A percentile compares a stretch with the other conserved stretches of the same genome.
These are phyloP conservation scores for Sebastes itinus DNA, from an alignment of 2,797 vertebrate species.

Conservation along the genomic window DNA sequence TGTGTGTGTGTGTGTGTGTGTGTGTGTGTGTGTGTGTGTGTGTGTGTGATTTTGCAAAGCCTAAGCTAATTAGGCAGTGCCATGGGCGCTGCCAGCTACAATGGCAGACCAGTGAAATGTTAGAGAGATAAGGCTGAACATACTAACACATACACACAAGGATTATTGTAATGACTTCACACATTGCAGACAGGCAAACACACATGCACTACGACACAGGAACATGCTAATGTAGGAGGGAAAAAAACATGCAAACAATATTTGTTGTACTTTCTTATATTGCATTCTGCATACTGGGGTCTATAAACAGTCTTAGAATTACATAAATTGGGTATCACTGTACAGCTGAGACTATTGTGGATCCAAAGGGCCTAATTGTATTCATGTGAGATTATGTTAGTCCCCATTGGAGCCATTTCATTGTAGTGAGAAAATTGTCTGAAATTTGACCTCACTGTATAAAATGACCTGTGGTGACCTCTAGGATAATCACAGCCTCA, in stretches of 20 bases:
- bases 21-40: neutral
- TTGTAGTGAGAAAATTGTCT: too few relatives aligned
- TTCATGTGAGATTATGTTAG: too few relatives aligned
- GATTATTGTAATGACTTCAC: slow-evolving; percentile 57
- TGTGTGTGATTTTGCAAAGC: slow-evolving; percentile 48
- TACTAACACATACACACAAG: slow-evolving; percentile 36
- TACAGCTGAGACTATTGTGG: too few relatives aligned
- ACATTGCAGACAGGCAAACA: neutral
- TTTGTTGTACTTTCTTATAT: neutral
- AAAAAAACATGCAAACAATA: neutral
- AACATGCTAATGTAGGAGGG: neutral
- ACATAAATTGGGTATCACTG: too few relatives aligned
- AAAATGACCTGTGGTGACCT: too few relatives aligned
- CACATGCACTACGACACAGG: neutral
- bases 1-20: slow-evolving; percentile 10
- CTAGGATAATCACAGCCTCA: too few relatives aligned
- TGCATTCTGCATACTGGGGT: too few relatives aligned
- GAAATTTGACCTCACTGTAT: too few relatives aligned
- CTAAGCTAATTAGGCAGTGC: slow-evolving; percentile 68
- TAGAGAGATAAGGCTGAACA: slow-evolving; percentile 60
- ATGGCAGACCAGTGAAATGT: slow-evolving; percentile 60
- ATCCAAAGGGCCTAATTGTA: too few relatives aligned
- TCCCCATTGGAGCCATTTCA: too few relatives aligned
- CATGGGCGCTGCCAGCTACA: slow-evolving; percentile 53
- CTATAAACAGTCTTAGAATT: neutral